Conservation (phyloP, 2,113 vertebrate species). For the Ictidomys tridecemlineatus region DNA sequence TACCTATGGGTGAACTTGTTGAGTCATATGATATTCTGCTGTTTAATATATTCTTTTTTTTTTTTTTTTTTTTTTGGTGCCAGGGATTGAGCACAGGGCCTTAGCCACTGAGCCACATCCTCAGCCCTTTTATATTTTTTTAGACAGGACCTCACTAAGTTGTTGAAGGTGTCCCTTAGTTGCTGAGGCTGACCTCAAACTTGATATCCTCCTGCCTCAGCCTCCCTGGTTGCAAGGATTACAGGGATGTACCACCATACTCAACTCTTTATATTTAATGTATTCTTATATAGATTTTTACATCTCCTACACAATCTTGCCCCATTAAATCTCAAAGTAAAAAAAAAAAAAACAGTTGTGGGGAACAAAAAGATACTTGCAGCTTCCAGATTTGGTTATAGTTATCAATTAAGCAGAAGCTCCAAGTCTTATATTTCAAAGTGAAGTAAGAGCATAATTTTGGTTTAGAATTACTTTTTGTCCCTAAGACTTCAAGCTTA, state of each 20-base stretch:
- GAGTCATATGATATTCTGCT: not conserved
- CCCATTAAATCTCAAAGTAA: constrained; percentile 9
- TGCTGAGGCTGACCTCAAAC: too few species aligned
- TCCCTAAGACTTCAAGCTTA: not conserved
- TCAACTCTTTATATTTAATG: not conserved
- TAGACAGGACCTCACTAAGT: too few species aligned
- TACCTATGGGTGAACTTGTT: not conserved
- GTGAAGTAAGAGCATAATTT: not conserved
- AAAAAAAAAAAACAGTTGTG: not conserved
- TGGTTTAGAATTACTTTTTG: not conserved
- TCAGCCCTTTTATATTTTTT: too few species aligned
- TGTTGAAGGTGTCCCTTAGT: too few species aligned
- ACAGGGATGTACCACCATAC: too few species aligned
- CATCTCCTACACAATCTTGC: not conserved
- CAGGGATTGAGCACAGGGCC: too few species aligned
- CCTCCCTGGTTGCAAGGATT: too few species aligned
- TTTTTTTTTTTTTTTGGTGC: too few species aligned
- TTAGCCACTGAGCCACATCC: too few species aligned
- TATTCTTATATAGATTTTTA: not conserved
- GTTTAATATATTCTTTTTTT: not conserved
- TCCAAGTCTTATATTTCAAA: constrained; percentile 18
- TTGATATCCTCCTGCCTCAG: too few species aligned
- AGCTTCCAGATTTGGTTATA: not conserved
- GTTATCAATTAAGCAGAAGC: not conserved
- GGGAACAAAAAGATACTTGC: not conserved